Evolutionary conservation across 1,140 invertebrate genomes (phyloP).

Genomic region (Mizuhopecten yessoensis): DNA sequence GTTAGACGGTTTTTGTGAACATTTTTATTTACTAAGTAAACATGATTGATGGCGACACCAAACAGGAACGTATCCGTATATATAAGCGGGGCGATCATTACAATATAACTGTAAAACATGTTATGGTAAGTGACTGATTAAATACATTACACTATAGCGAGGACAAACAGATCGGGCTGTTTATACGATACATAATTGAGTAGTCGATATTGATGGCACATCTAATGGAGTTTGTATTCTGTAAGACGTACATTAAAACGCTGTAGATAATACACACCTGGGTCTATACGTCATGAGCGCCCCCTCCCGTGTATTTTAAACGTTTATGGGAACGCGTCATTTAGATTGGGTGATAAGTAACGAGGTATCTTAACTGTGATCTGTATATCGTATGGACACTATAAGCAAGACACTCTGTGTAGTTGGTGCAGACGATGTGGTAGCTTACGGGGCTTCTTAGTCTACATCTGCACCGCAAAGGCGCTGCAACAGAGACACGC

Average conservation of each 20-base stretch:
- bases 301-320: slow-evolving; percentile 5
- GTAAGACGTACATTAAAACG: neutral
- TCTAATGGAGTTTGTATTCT: neutral
- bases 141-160: neutral
- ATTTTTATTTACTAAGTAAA: neutral
- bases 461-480: too few relatives aligned
- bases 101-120: neutral
- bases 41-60: neutral
- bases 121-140: neutral
- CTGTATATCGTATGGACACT: too few relatives aligned
- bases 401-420: too few relatives aligned
- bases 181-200: neutral
- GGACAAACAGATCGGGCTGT: neutral
- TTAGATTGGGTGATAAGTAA: neutral
- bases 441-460: too few relatives aligned
- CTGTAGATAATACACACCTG: neutral
- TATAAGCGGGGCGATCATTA: neutral
- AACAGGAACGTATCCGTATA: neutral
- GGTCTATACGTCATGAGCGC: neutral
- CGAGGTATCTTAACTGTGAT: neutral
- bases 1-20: neutral
- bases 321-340: neutral
- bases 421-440: too few relatives aligned
- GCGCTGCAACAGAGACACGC: too few relatives aligned
- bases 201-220: neutral